Evolutionary conservation across 2,113 vertebrate genomes (phyloP).

Genomic region (Natator depressus): DNA sequence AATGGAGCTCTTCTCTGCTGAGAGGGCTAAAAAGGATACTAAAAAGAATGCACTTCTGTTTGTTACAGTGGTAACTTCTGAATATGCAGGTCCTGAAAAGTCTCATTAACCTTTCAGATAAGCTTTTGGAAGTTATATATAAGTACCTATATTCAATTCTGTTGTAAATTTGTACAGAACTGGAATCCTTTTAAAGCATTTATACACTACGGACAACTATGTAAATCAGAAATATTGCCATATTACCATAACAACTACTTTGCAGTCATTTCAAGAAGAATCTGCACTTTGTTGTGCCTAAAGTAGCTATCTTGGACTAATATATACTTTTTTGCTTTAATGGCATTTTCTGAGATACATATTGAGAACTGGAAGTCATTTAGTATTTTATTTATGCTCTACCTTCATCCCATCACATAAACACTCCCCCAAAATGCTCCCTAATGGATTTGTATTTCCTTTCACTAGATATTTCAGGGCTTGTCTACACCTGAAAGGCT

Average conservation of each 20-base stretch:
- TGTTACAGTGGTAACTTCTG: background rate
- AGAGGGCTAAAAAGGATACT: background rate
- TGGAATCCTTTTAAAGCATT: background rate
- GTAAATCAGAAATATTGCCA: background rate
- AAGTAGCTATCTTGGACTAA: background rate
- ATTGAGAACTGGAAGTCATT: background rate
- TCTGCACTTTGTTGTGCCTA: background rate
- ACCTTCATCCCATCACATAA: background rate
- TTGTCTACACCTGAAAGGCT: background rate
- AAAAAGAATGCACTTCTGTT: background rate
- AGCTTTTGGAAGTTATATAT: background rate
- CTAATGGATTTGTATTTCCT: background rate
- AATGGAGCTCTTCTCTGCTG: background rate
- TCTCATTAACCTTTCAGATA: background rate
- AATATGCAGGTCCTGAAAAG: background rate
- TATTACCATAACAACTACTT: background rate
- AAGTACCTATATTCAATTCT: background rate
- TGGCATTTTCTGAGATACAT: background rate
- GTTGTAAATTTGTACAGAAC: background rate
- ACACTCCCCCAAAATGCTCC: background rate
- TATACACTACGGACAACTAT: background rate
- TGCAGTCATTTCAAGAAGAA: conserved; percentile 15
- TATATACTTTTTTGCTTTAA: background rate
- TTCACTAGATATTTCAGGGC: background rate
- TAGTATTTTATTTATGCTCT: background rate